Evolutionary conservation across 2,888 invertebrate genomes (phyloP), one percentile per base, ranked within the genome.

Genomic region (Gymnosoma rotundatum): DNA sequence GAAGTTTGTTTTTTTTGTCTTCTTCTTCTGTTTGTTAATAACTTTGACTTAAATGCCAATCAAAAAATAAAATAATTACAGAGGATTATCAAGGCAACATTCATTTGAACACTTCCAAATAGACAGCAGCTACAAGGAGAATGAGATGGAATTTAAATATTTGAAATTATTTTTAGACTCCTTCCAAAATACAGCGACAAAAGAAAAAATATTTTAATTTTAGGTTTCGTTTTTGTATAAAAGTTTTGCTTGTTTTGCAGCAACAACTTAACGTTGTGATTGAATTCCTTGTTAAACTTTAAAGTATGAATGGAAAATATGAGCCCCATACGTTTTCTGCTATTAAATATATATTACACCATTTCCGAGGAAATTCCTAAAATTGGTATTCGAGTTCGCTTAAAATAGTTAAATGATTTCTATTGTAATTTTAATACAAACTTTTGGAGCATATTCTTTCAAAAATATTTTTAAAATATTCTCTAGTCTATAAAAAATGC

Each of bases 31-130:
- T 61, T 83, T 75, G 50, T 60, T 81, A 78, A 84, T 78, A 81
- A 81, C 60, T 84, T 83, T 78, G 70, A 74, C 70, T 78, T 78
- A 60, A 74, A 70, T 84, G 81, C 64, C 74, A 84, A 81, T 81
- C 78, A 76, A 66, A 81, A 81, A 78, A 78, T 64, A 64, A 81
- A 84, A 84, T 81, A 81, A 81, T 81, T 84, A 84, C 81, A 18
- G 69, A 18, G 80, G 63, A 74, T 73, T 78, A 69, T 73, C 21
- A 58, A 38, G 42, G 42, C 61, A 67, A 67, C 63, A 20, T 60
- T 20, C 52, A 48, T 4, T 32, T 72, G 25, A 60, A 63, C 38
- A 48, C 14, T 36, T 38, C 16, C 25, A 20, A 50, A 25, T n/a
- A 45, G 42, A 45, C 10, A 45, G 45, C 45, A 45, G 45, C 12